phyloP scores from a whole-genome alignment of 1,140 invertebrate genomes.

The Adoxophyes honmai region DNA sequence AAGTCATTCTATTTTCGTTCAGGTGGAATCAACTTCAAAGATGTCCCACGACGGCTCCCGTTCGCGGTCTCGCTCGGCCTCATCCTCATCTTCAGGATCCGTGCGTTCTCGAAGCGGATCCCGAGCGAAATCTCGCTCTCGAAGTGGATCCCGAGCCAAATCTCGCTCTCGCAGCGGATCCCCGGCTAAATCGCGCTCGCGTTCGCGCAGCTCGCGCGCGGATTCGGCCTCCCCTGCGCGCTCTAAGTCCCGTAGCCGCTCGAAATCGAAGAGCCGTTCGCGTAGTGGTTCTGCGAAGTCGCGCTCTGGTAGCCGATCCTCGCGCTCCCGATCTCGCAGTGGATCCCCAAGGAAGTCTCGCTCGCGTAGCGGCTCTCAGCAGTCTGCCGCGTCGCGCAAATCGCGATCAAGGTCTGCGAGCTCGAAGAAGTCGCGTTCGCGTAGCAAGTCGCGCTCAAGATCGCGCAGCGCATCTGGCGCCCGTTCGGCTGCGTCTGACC shows the following conservation, averaged over 20 bases:
- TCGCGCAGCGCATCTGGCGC: too few relatives aligned
- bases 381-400: background rate
- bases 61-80: background rate
- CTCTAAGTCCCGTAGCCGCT: conserved; percentile 30
- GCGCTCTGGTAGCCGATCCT: conserved; percentile 18
- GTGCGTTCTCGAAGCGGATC: conserved; percentile 23
- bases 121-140: conserved; percentile 24
- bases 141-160: conserved; percentile 20
- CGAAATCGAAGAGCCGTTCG: conserved; percentile 25
- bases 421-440: conserved; percentile 18
- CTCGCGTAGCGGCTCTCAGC: conserved; percentile 22
- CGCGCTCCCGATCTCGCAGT: conserved; percentile 25
- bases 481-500: too few relatives aligned
- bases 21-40: conserved; percentile 47
- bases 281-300: background rate
- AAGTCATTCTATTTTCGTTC: too few relatives aligned
- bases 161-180: conserved; percentile 24
- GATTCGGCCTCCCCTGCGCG: too few relatives aligned
- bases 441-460: conserved; percentile 2
- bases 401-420: conserved; percentile 23
- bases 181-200: conserved; percentile 18
- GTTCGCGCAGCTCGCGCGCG: conserved; percentile 9
- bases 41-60: conserved; percentile 53
- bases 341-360: background rate
- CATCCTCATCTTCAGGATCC: background rate